Evolutionary conservation across 2,888 invertebrate genomes (phyloP).

Genomic region (Elegia similella): DNA sequence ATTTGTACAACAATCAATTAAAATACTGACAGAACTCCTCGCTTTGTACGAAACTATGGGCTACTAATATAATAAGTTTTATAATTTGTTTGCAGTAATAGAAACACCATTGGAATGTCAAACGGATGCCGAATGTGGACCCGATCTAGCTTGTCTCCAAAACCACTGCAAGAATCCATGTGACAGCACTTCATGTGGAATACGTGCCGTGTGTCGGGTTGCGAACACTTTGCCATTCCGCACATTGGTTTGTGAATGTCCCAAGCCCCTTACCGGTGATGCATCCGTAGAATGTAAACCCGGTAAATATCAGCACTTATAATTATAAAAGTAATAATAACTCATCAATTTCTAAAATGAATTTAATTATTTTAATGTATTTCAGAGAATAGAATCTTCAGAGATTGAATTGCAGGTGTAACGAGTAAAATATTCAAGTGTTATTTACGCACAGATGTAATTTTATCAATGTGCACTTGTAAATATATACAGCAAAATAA

Average conservation of each 20-base stretch:
- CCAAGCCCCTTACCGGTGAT: slow-evolving; percentile 91
- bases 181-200: slow-evolving; percentile 88
- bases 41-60: too few relatives aligned
- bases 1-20: too few relatives aligned
- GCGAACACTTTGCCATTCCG: slow-evolving; percentile 92
- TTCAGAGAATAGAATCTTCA: slow-evolving; percentile 18
- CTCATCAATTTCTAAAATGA: neutral
- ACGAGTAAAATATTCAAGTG: slow-evolving; percentile 4
- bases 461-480: slow-evolving; percentile 24
- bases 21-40: too few relatives aligned
- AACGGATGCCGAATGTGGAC: slow-evolving; percentile 92
- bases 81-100: slow-evolving; percentile 10
- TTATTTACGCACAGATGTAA: slow-evolving; percentile 16
- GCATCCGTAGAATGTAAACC: slow-evolving; percentile 91
- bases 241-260: slow-evolving; percentile 93
- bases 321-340: neutral
- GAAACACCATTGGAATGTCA: slow-evolving; percentile 84
- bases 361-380: slow-evolving; percentile 18
- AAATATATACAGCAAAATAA: slow-evolving; percentile 32
- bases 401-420: slow-evolving; percentile 21
- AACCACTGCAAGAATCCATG: slow-evolving; percentile 92
- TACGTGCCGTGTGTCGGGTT: slow-evolving; percentile 90
- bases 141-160: slow-evolving; percentile 90
- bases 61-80: neutral
- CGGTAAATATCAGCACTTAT: slow-evolving; percentile 80